Evolutionary conservation across 2,113 vertebrate species (phyloP), one percentile per base, ranked within the genome.

Genomic region (Canis aureus): DNA sequence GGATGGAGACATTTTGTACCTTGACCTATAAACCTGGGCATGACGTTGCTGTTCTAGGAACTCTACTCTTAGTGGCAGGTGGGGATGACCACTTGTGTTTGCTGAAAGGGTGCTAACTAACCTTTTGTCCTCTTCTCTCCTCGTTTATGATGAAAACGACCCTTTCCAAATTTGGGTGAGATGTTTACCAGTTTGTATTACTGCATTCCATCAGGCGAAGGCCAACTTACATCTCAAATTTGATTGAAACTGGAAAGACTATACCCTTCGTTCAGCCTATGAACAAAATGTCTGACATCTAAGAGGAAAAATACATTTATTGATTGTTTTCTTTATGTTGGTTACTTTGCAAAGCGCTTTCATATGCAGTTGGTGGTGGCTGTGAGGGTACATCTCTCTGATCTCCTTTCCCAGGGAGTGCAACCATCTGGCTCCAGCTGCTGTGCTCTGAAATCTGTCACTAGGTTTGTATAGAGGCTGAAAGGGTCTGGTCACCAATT

Each of bases 211-310:
- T 71, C 60, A 88, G 92, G 12, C 23, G 55, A 90, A 80, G 27
- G 32, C 84, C 59, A 89, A 64, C 32, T 69, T 95, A 38, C 38
- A 67, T 86, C 2, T 92, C 79, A 94, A 66, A 85, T 51, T 82
- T 85, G 13, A 85, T 43, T 60, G 32, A 81, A 95, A 60, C 12
- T 6, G 29, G 23, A 10, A 74, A 60, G 15, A 85, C 23, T 69
- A 20, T 43, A 20, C 3, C 69, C 60, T 32, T 69, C 16, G 51
- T 82, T 86, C 55, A 92, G 53, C 35, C 29, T 76, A n/a, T 60
- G 69, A 85, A 82, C 22, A 66, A 95, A 51, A 81, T 60, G 2
- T 51, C 82, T 88, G 20, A 38, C 20, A 35, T 59, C 22, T 64
- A 82, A 78, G 79, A 49, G 62, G 49, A 55, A 64, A 23, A 82